Percentiles rank a stretch among this genome's conserved stretches.
Conservation (phyloP, 2,888 invertebrate genomes). For the Unio pictorum region DNA sequence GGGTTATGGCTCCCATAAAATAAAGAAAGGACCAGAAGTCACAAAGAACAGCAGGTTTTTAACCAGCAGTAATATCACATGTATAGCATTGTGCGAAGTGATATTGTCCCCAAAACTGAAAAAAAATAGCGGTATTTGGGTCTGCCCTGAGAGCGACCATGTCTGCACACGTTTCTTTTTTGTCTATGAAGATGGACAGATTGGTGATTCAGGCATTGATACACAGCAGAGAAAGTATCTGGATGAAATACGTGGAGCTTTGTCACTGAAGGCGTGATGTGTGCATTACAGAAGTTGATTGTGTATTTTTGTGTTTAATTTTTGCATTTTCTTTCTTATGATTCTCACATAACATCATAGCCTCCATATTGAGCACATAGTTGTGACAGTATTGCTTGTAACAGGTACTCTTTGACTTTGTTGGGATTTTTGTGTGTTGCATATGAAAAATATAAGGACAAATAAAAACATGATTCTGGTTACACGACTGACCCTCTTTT, state of each 20-base stretch:
- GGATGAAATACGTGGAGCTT: conserved; percentile 32
- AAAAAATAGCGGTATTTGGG: conserved; percentile 59
- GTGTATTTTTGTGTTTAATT: no score
- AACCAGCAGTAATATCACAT: conserved; percentile 50
- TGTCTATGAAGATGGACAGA: conserved; percentile 61
- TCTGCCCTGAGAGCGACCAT: conserved; percentile 54
- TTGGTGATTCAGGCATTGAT: conserved; percentile 41
- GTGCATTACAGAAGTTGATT: no score
- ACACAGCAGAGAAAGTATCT: conserved; percentile 37
- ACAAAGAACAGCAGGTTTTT: conserved; percentile 35
- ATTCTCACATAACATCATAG: no score
- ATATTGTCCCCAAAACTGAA: conserved; percentile 50
- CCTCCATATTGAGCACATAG: no score
- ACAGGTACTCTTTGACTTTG: no score
- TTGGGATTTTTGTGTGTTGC: no score
- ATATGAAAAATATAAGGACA: no score
- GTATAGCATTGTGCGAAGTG: conserved; percentile 67
- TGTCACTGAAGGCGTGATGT: no score
- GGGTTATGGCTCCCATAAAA: conserved; percentile 41
- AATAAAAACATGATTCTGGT: no score
- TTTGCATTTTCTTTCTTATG: no score
- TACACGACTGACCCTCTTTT: no score
- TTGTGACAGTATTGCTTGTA: no score
- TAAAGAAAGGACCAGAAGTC: conserved; percentile 11
- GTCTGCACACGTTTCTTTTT: conserved; percentile 69